phyloP scores from a whole-genome alignment of 2,888 invertebrate genomes.

The Spialia ferax region DNA sequence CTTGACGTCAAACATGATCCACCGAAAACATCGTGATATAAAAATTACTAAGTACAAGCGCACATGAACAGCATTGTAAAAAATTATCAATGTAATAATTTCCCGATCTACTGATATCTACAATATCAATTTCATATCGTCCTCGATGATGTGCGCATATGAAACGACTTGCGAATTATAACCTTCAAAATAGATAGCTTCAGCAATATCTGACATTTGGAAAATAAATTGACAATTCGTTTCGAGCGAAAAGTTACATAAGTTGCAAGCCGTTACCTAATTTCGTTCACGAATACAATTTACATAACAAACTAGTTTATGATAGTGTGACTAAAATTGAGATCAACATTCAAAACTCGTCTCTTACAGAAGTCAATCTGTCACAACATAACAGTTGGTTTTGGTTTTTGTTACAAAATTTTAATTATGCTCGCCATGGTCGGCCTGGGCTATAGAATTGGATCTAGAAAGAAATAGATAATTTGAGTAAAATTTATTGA shows the following conservation, averaged over 20 bases:
- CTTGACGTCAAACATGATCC: neutral
- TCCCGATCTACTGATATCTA: slow-evolving; percentile 5
- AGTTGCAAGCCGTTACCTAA: slow-evolving; percentile 15
- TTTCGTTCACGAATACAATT: slow-evolving; percentile 11
- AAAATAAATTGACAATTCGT: slow-evolving; percentile 23
- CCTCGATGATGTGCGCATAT: slow-evolving; percentile 1
- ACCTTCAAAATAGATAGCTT: neutral
- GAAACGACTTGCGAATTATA: slow-evolving; percentile 6
- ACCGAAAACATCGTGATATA: neutral
- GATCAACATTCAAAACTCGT: neutral
- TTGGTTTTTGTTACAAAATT: neutral
- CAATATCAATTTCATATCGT: neutral
- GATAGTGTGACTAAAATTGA: slow-evolving; percentile 15
- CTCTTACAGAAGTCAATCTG: neutral
- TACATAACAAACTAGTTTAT: slow-evolving; percentile 22
- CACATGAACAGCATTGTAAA: neutral
- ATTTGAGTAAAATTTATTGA: too few relatives aligned
- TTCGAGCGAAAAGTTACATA: slow-evolving; percentile 14
- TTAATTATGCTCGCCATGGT: too few relatives aligned
- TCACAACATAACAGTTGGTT: neutral
- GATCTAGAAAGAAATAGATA: too few relatives aligned
- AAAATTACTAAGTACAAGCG: slow-evolving; percentile 11
- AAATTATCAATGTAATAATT: slow-evolving; percentile 25
- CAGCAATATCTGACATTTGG: slow-evolving; percentile 25
- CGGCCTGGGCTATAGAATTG: too few relatives aligned